These are phyloP conservation scores for Rhagonycha lutea DNA, from an alignment of 2,888 invertebrate genomes.

Conservation along the genomic window DNA sequence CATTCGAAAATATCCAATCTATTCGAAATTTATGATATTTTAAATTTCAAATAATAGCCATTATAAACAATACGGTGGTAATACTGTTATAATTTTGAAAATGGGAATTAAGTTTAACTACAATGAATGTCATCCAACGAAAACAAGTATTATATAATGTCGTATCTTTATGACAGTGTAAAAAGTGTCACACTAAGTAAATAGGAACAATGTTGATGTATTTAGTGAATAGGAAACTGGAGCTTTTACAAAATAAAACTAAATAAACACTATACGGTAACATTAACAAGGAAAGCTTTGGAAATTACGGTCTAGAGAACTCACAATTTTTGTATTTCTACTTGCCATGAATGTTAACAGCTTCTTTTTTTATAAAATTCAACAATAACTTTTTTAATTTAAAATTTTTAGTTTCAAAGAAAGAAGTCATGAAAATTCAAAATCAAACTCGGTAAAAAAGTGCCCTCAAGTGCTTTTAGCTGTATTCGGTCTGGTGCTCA, in stretches of 20 bases:
- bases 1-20: slow-evolving; percentile 10
- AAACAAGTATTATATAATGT: background rate
- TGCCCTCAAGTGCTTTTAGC: background rate
- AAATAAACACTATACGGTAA: background rate
- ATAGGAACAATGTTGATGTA: slow-evolving; percentile 2
- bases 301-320: background rate
- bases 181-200: slow-evolving; percentile 1
- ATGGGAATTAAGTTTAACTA: background rate
- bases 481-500: background rate
- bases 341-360: background rate
- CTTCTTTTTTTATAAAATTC: background rate
- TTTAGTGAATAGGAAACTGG: background rate
- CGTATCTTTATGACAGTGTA: slow-evolving; percentile 8
- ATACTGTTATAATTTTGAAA: background rate
- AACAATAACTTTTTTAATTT: no score
- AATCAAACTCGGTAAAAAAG: background rate
- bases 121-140: background rate
- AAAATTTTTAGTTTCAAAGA: background rate
- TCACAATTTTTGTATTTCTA: background rate
- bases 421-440: background rate
- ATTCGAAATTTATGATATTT: slow-evolving; percentile 10
- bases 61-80: background rate
- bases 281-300: background rate
- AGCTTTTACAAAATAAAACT: background rate
- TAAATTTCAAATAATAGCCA: background rate